Base-by-base conservation (phyloP, 2,113 vertebrate species). In the Dasypus novemcinctus region DNA sequence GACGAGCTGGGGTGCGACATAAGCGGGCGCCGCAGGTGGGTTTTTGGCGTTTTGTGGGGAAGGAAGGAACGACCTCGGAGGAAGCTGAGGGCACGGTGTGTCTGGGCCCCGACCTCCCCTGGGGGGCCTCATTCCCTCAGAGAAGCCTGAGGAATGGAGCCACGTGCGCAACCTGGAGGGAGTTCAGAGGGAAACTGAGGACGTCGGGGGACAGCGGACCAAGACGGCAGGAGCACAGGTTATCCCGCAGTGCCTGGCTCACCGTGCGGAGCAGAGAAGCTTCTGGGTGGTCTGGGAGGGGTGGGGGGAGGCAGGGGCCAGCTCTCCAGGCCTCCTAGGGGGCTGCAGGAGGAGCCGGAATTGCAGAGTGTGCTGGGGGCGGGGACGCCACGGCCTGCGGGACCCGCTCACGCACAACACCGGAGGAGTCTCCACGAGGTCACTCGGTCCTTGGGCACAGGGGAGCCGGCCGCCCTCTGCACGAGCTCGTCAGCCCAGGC, bases 91-190 rank as follows among this genome's bases (percentile, higher is more conserved):
- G 7, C 0, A 0, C 3, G 7, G 0, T 11, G 17, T 59, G 46
- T 63, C n/a, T 38, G 33, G 4, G 33, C 61, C 20, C 9, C 43
- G 11, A 36, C 0, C 0, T 36, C 57, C 23, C 33, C 21, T 36
- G 12, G 38, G 79, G 11, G 46, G n/a, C 38, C 54, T 1, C 4
- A 0, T 9, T 2, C 23, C 29, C 38, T 8, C n/a, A 0, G 0
- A 76, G 57, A 4, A 54, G 20, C 41, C 61, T 43, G 18, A 7
- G 61, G 8, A 5, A 11, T 38, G 68, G 31, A 36, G 31, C 27
- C 49, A 43, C 4, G 36, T n/a, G 75, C 18, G 21, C 21, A 33
- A 57, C 66, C 1, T 13, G 11, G 43, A 75, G 74, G 33, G 64
- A 1, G 4, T 21, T 36, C 29, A 61, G 46, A 71, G 46, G 57